phyloP scores from a whole-genome alignment of 1,140 invertebrate genomes.

The Anoplophora glabripennis region DNA sequence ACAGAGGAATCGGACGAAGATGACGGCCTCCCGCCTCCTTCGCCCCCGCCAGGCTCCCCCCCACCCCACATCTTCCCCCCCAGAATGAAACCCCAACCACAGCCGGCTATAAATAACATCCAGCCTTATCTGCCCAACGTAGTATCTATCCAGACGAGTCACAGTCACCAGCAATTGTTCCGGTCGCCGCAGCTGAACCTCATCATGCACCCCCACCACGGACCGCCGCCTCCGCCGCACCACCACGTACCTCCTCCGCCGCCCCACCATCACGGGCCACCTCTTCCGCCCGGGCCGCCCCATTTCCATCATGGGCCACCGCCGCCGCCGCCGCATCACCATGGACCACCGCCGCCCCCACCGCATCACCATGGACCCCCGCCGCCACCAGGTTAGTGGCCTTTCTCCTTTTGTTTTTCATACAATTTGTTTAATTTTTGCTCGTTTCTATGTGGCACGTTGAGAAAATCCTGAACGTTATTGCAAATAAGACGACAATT shows the following conservation, averaged over 20 bases:
- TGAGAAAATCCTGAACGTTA: too few relatives aligned
- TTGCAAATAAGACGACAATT: too few relatives aligned
- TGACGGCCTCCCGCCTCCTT: conserved; percentile 55
- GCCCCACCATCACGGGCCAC: neutral
- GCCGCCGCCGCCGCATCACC: neutral
- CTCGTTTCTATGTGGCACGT: too few relatives aligned
- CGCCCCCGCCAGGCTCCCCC: conserved; percentile 57
- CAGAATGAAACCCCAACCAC: conserved; percentile 35
- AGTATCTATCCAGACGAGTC: neutral
- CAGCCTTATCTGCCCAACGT: conserved; percentile 22
- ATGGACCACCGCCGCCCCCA: neutral
- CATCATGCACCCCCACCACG: conserved; percentile 16
- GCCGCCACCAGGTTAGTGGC: too few relatives aligned
- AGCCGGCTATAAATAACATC: conserved; percentile 37
- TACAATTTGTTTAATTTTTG: too few relatives aligned
- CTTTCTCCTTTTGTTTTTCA: too few relatives aligned
- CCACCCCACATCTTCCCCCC: conserved; percentile 56
- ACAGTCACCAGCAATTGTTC: neutral
- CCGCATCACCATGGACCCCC: neutral
- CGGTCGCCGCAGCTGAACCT: conserved; percentile 10
- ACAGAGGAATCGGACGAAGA: conserved; percentile 49
- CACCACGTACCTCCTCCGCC: conserved; percentile 4
- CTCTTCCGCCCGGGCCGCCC: conserved; percentile 13
- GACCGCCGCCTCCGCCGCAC: conserved; percentile 13
- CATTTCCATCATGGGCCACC: neutral